phyloP scores from a whole-genome alignment of 2,888 invertebrate genomes.

The Cyrtodaria siliqua region DNA sequence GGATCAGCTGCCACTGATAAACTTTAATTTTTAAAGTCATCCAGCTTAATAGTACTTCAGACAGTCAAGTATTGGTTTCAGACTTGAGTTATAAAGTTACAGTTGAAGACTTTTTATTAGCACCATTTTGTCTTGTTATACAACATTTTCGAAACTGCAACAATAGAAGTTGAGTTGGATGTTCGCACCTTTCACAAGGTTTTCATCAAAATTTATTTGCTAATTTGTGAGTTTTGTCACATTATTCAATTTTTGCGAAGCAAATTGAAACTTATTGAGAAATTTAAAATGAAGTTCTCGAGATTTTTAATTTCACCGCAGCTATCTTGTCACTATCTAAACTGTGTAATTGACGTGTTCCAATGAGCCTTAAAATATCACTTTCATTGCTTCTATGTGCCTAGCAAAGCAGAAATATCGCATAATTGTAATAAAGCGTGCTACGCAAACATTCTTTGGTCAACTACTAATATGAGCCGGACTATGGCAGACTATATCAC shows the following conservation, averaged over 20 bases:
- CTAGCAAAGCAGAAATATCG: slow-evolving; percentile 46
- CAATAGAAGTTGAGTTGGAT: too few relatives aligned
- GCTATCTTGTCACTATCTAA: slow-evolving; percentile 31
- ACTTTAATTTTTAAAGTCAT: slow-evolving; percentile 2
- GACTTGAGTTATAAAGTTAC: too few relatives aligned
- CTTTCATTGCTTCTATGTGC: slow-evolving; percentile 29
- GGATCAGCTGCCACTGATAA: slow-evolving; percentile 13
- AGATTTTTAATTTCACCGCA: slow-evolving; percentile 31
- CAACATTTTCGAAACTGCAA: too few relatives aligned
- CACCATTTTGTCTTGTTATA: too few relatives aligned
- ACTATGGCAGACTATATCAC: too few relatives aligned
- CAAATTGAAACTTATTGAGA: background rate
- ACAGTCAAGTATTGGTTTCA: too few relatives aligned
- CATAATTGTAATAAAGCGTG: slow-evolving; percentile 27
- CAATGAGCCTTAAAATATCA: slow-evolving; percentile 43
- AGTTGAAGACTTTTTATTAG: too few relatives aligned
- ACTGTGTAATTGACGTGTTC: slow-evolving; percentile 34
- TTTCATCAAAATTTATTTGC: background rate
- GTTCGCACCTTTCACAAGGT: too few relatives aligned
- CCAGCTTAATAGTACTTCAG: too few relatives aligned
- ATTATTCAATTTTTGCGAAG: background rate
- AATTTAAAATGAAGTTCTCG: slow-evolving; percentile 2
- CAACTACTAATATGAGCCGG: too few relatives aligned
- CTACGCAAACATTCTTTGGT: slow-evolving; percentile 35
- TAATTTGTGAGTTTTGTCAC: slow-evolving; percentile 10